These are phyloP conservation scores for Wiebesia pumilae DNA, from an alignment of 1,140 invertebrate species.

Conservation along the genomic window DNA sequence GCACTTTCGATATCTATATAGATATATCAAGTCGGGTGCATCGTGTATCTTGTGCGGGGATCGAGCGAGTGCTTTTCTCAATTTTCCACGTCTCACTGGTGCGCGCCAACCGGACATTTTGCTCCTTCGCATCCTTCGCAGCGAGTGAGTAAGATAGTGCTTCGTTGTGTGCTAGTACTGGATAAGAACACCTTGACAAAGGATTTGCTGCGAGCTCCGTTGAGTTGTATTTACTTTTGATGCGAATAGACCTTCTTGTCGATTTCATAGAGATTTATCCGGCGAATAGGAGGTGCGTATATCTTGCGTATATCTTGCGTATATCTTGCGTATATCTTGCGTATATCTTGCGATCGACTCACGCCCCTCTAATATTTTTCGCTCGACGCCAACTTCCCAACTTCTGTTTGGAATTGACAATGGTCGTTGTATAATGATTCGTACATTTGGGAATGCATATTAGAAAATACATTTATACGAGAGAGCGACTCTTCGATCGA, in stretches of 20 bases:
- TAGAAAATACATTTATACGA: background rate
- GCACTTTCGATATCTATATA: background rate
- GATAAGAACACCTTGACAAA: background rate
- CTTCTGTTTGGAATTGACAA: background rate
- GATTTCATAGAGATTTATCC: background rate
- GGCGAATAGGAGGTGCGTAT: background rate
- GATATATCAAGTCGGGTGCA: too few species aligned
- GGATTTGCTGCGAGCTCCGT: background rate
- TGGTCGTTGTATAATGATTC: background rate
- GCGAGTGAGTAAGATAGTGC: background rate
- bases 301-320: too few species aligned
- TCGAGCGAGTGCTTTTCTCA: slow-evolving; percentile 31
- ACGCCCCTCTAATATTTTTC: background rate
- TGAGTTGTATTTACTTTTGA: background rate
- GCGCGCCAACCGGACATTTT: background rate
- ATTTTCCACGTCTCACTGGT: slow-evolving; percentile 32
- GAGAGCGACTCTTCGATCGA: too few species aligned
- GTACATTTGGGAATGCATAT: background rate
- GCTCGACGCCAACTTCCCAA: too few species aligned
- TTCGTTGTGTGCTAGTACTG: background rate
- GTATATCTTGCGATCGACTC: too few species aligned
- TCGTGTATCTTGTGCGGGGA: background rate
- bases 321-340: too few species aligned
- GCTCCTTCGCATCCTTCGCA: background rate
- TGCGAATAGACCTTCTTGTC: background rate